Percentiles rank a stretch among this genome's conserved stretches.
Conservation (phyloP, 2,888 invertebrate genomes). For the Pelosia muscerda region DNA sequence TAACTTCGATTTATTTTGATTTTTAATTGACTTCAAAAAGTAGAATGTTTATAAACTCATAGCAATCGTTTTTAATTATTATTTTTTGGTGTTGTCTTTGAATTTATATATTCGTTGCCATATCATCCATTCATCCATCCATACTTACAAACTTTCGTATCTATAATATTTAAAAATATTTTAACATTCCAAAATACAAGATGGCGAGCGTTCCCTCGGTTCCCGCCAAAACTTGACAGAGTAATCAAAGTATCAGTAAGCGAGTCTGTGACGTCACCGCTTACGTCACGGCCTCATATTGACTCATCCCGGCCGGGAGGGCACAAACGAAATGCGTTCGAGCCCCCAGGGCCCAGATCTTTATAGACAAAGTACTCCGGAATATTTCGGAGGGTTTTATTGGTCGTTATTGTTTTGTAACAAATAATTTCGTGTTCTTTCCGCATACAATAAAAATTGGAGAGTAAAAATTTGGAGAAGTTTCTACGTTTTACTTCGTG, state of each 20-base stretch:
- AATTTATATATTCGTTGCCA: not conserved
- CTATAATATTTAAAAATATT: not conserved
- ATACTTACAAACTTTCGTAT: too few relatives aligned
- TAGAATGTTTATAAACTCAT: too few relatives aligned
- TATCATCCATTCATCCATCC: too few relatives aligned
- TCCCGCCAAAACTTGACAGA: conserved; percentile 17
- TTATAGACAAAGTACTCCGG: conserved; percentile 6
- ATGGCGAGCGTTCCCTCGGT: conserved; percentile 1
- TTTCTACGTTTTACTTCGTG: not conserved
- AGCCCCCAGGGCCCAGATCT: conserved; percentile 23
- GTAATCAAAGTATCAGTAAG: conserved; percentile 30
- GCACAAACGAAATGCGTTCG: conserved; percentile 31
- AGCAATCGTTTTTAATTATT: too few relatives aligned
- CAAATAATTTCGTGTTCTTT: not conserved
- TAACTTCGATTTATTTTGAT: too few relatives aligned
- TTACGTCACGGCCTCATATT: conserved; percentile 48
- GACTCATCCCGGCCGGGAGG: conserved; percentile 38
- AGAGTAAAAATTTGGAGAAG: not conserved
- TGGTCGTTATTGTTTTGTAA: not conserved
- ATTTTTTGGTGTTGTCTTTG: not conserved
- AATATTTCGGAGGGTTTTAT: conserved; percentile 12
- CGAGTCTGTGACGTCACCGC: conserved; percentile 35
- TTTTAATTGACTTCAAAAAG: too few relatives aligned
- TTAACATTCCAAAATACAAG: not conserved
- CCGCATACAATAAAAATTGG: not conserved